Base-by-base conservation (phyloP, 2,888 invertebrate genomes). In the Itoplectis maculator region DNA sequence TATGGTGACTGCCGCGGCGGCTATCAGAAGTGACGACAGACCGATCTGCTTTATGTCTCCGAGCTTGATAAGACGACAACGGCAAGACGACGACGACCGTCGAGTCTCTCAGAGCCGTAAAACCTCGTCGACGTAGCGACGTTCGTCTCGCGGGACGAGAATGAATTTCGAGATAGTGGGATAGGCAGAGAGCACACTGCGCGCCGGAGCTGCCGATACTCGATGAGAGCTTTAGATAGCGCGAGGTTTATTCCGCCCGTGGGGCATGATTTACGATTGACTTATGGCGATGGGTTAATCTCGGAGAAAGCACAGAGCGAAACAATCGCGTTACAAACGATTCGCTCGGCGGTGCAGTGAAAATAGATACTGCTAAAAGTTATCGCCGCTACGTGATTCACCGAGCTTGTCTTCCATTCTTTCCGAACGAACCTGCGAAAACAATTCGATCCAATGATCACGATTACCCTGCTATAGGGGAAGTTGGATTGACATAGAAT, bases 101-200 rank as follows among this genome's bases (percentile, higher is more conserved):
- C n/a, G n/a, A n/a, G n/a, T n/a, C n/a, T n/a, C n/a, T n/a, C 51
- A 56, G 49, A 61, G 37, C 15, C 82, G 82, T 82, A 82, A 82
- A 82, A 74, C 51, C 54, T 65, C 78, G 78, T 63, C 18, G 69
- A 72, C 45, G 56, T 70, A 66, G 51, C 5, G 51, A n/a, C 37
- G 37, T n/a, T 37, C 65, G 68, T 79, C 78, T 78, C 56, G 37
- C 56, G 63, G 42, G 59, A 61, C 42, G 29, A 40, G 35, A 81
- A 72, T 66, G 70, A 81, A 70, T 76, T 80, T 76, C 56, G 47
- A 49, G 80, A 80, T 76, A 76, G 56, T 15, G 42, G 75, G 65
- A 76, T 72, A 20, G 69, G 13, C 47, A 40, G 59, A 63, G 29
- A 15, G 18, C 20, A 29, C 29, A 29, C 29, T n/a, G n/a, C n/a